Percentiles rank a stretch among this genome's conserved stretches.
These are phyloP conservation scores for Rhimphoctona megacephalus DNA, from an alignment of 2,888 invertebrate species.

Conservation along the genomic window DNA sequence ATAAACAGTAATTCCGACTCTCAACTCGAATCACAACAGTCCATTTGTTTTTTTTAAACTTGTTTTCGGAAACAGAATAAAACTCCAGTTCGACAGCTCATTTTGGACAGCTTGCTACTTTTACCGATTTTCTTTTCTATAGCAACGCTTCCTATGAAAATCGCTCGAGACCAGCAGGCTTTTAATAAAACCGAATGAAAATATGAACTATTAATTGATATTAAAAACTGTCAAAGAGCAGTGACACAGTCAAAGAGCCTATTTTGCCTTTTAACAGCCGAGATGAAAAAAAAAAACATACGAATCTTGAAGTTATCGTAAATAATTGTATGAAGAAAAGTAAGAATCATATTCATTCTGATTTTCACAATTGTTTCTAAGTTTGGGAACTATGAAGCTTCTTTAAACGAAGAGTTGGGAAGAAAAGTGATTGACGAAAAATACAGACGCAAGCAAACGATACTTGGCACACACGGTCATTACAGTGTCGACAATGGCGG, in stretches of 20 bases:
- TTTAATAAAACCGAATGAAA: neutral
- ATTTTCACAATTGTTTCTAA: neutral
- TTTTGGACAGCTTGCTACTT: neutral
- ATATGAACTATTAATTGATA: neutral
- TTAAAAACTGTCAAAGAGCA: neutral
- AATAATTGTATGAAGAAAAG: neutral
- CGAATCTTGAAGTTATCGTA: neutral
- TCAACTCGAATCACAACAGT: slow-evolving; percentile 19
- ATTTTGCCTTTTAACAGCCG: neutral
- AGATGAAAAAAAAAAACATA: neutral
- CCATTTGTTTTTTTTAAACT: neutral
- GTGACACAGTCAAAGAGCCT: neutral
- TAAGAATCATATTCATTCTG: neutral
- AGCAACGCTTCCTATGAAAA: neutral
- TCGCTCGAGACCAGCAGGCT: neutral
- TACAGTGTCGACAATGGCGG: slow-evolving; percentile 68
- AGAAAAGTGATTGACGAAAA: slow-evolving; percentile 53
- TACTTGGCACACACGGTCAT: slow-evolving; percentile 57
- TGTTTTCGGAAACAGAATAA: neutral
- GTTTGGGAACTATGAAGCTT: neutral
- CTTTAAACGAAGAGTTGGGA: slow-evolving; percentile 23
- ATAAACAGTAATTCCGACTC: neutral
- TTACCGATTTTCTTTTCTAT: neutral
- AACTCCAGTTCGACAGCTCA: neutral
- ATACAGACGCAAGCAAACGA: slow-evolving; percentile 64